These are phyloP conservation scores for Gibbula magus DNA, from an alignment of 2,888 invertebrate genomes.

Conservation along the genomic window DNA sequence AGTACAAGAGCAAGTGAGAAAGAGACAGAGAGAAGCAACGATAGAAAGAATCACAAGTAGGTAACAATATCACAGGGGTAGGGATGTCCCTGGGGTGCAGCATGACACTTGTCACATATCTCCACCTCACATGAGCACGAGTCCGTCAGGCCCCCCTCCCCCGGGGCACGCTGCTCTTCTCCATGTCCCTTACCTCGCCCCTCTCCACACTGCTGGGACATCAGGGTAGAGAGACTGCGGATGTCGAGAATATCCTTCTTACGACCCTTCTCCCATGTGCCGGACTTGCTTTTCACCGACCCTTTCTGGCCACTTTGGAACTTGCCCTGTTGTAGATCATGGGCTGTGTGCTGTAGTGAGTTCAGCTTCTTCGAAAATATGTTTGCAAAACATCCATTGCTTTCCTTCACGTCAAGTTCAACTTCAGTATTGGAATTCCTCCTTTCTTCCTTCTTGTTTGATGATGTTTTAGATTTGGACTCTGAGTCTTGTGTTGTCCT, in stretches of 20 bases:
- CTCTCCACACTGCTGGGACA: constrained; percentile 22
- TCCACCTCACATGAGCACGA: constrained; percentile 19
- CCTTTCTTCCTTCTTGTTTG: constrained; percentile 2
- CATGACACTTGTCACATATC: constrained; percentile 12
- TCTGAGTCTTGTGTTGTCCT: not conserved
- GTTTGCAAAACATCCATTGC: constrained; percentile 59
- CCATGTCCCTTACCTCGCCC: not conserved
- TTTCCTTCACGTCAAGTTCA: constrained; percentile 5
- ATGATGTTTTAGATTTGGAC: not conserved
- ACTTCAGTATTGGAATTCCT: not conserved
- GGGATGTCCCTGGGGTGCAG: not conserved
- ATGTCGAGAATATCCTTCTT: constrained; percentile 13
- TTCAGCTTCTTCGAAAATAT: constrained; percentile 55
- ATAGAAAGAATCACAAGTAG: constrained; percentile 20
- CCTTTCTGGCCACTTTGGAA: constrained; percentile 23
- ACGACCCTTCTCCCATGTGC: constrained; percentile 44
- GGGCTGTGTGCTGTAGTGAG: constrained; percentile 30
- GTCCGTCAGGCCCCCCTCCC: not conserved
- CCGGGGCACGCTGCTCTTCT: not conserved
- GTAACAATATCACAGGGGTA: constrained; percentile 37
- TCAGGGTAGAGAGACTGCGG: not conserved
- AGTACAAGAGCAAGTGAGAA: too few relatives aligned
- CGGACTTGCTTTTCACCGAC: constrained; percentile 30
- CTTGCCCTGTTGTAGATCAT: not conserved
- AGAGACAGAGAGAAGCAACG: too few relatives aligned